These are phyloP conservation scores for Galagoides demidoff DNA, from an alignment of 2,797 vertebrate species.

Conservation along the genomic window DNA sequence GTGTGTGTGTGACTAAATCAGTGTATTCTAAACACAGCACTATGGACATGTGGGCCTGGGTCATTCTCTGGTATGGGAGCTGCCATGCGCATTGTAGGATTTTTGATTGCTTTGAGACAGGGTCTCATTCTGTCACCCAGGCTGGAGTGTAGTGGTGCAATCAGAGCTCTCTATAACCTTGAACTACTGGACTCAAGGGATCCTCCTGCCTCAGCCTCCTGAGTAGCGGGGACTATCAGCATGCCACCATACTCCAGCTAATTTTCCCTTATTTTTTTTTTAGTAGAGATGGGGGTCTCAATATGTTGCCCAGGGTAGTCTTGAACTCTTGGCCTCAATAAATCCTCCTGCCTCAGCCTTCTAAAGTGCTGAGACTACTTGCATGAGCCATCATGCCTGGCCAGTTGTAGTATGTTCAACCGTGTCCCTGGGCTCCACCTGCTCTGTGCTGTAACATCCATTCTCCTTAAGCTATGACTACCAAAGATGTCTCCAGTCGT, in stretches of 20 bases:
- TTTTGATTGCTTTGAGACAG: background rate
- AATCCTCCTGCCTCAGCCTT: background rate
- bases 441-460: background rate
- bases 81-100: background rate
- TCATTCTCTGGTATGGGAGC: background rate
- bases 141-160: background rate
- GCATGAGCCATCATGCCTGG: rapidly evolving
- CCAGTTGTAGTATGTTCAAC: background rate
- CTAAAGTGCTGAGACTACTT: background rate
- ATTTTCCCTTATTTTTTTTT: background rate
- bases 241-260: background rate
- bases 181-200: background rate
- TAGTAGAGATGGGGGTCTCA: background rate
- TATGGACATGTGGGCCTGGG: rapidly evolving
- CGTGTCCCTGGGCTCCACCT: too few species aligned
- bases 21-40: background rate
- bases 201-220: background rate
- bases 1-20: background rate
- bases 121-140: background rate
- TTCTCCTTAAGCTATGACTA: background rate
- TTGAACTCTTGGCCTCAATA: background rate
- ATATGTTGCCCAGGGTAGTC: background rate
- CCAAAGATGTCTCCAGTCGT: background rate
- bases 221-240: background rate
- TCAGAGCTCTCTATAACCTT: background rate